Evolutionary conservation across 2,113 vertebrate species (phyloP), one percentile per base, ranked within the genome.

Genomic region (Beaufortia kweichowensis): DNA sequence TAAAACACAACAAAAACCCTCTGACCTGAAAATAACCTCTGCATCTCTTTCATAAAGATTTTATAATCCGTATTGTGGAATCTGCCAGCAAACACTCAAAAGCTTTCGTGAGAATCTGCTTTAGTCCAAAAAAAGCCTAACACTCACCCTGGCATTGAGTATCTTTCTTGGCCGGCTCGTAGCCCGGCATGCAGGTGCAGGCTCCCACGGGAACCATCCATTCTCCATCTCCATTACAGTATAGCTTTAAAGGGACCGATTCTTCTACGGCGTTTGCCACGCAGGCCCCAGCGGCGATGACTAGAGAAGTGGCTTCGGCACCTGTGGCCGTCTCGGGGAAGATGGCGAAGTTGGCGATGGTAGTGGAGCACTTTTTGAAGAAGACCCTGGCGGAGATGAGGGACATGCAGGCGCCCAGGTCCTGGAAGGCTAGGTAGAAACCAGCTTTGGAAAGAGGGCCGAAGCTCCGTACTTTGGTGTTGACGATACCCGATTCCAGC

Each of bases 121-220:
- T 80, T 73, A 26, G 46, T 7, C 1, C 39, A 28, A 48, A 19
- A 57, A 77, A 66, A 56, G 46, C 41, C 57, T 29, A 50, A 28
- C 85, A 85, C 90, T 75, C 91, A 99, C 97, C 91, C 87, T 95
- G 95, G 88, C 97, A 99, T 86, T 98, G 95, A 7, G 94, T 95
- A 76, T 94, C 91, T 85, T 95, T 96, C 82, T 92, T 91, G 29
- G 94, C 85, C 0, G 97, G 94, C 83, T 98, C 95, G 0, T 94
- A 96, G 59, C 97, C 97, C 0, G 96, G 90, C 0, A 94, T 90
- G 77, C 97, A 99, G 1, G 97, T 99, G 81, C 97, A 98, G 0
- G 95, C 95, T 21, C 97, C 97, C 75, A 98, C 96, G 0, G 97
- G 97, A 75, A 99, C 97, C 97, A 98, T 98, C 97, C 97, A 98